phyloP scores from a whole-genome alignment of 2,113 vertebrate genomes.

The Otocyon megalotis region DNA sequence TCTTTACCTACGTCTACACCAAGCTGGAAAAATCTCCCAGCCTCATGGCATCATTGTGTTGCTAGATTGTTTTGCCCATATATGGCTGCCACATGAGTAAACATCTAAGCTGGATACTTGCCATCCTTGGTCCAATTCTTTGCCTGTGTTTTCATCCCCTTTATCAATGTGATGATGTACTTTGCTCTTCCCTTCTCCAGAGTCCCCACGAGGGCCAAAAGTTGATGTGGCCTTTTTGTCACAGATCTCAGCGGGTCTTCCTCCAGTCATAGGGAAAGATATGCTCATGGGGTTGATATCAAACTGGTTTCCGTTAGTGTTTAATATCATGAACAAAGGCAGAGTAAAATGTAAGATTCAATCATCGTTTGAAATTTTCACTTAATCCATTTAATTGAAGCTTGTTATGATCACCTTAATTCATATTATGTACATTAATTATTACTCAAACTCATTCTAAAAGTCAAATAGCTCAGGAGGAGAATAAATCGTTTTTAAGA shows the following conservation, averaged over 20 bases:
- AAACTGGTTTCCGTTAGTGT: neutral
- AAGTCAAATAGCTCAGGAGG: neutral
- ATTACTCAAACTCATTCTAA: neutral
- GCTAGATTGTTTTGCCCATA: conserved; percentile 71
- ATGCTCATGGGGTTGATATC: neutral
- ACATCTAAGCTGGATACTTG: neutral
- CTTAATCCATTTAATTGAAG: neutral
- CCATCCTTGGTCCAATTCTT: too few relatives aligned
- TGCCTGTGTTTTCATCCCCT: neutral
- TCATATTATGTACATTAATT: neutral
- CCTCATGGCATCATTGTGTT: conserved; percentile 82
- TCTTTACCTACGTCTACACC: conserved; percentile 89
- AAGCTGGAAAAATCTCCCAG: conserved; percentile 90
- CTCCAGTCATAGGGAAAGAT: neutral
- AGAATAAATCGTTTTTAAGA: neutral
- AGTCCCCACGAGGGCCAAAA: neutral
- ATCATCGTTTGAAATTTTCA: neutral
- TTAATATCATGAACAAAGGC: neutral
- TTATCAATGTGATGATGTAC: neutral
- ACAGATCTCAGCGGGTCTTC: neutral
- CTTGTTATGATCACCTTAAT: neutral
- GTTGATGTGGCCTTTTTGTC: neutral
- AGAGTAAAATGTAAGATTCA: neutral
- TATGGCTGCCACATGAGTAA: fast-evolving
- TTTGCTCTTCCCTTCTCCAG: neutral